Percentiles rank a stretch among this genome's conserved stretches.
Evolutionary conservation across 2,888 invertebrate genomes (phyloP).

Genomic region (Thelaira solivaga): DNA sequence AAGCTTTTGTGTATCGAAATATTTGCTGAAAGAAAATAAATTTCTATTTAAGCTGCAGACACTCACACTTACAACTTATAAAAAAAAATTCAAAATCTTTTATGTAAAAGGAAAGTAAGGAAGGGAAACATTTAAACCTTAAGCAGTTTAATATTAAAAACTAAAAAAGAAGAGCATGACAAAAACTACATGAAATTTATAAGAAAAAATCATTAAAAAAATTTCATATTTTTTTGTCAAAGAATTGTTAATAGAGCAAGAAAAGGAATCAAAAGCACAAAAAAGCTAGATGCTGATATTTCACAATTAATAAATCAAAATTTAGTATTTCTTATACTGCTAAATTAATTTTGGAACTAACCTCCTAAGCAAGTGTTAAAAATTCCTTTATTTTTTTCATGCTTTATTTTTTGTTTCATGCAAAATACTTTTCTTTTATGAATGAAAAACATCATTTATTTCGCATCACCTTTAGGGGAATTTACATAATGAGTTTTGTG

Average conservation of each 20-base stretch:
- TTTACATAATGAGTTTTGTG: slow-evolving; percentile 60
- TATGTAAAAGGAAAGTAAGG: neutral
- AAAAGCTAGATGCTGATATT: no score
- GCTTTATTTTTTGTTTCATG: neutral
- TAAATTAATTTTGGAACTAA: neutral
- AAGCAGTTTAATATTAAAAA: neutral
- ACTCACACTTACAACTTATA: neutral
- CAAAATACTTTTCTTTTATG: neutral
- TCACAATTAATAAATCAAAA: no score
- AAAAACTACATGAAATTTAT: neutral
- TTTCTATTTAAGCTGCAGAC: neutral
- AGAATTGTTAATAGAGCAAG: no score
- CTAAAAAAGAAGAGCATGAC: neutral
- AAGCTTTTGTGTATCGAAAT: neutral
- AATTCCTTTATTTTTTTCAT: neutral
- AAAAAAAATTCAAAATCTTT: neutral
- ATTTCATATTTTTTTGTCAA: no score
- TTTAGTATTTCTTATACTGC: no score
- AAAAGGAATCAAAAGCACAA: no score
- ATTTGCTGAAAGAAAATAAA: neutral
- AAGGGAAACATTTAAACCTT: slow-evolving; percentile 3
- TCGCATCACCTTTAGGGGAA: slow-evolving; percentile 58
- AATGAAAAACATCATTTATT: slow-evolving; percentile 49
- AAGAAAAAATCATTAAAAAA: neutral
- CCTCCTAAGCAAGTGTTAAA: neutral